These are phyloP conservation scores for Astropecten irregularis DNA, from an alignment of 53 echinoderm and acorn worm species.

Conservation along the genomic window DNA sequence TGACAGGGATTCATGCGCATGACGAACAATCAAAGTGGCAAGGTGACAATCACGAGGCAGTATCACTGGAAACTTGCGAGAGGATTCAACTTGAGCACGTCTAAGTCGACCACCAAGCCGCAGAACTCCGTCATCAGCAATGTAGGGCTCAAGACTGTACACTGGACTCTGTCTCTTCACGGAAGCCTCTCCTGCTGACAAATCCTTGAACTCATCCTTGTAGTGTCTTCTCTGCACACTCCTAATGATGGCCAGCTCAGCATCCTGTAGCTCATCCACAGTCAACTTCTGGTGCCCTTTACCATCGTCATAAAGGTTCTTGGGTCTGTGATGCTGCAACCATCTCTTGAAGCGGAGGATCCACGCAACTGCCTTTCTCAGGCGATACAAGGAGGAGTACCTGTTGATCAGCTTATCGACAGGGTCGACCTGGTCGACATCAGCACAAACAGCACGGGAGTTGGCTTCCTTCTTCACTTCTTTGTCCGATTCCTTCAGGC, in stretches of 20 bases:
- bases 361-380: no score
- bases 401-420: no score
- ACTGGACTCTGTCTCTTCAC: background rate
- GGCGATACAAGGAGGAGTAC: no score
- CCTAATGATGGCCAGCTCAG: slow-evolving; percentile 48
- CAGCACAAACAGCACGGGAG: background rate
- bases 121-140: slow-evolving; percentile 23
- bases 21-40: slow-evolving; percentile 1
- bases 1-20: slow-evolving; percentile 39
- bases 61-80: slow-evolving; percentile 44
- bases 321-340: no score
- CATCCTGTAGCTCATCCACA: slow-evolving; percentile 39
- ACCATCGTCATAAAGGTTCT: background rate
- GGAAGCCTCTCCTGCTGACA: background rate
- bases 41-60: slow-evolving; percentile 41
- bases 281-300: background rate
- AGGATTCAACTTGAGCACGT: slow-evolving; percentile 10
- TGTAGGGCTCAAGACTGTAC: slow-evolving; percentile 26
- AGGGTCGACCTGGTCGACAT: background rate
- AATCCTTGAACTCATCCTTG: background rate
- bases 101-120: slow-evolving; percentile 44
- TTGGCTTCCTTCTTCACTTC: background rate
- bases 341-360: no score
- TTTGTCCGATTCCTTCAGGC: no score
- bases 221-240: slow-evolving; percentile 28